A percentile compares a stretch with the other conserved stretches of the same genome.
Conservation (phyloP, 2,113 vertebrate genomes). For the Vimba vimba region DNA sequence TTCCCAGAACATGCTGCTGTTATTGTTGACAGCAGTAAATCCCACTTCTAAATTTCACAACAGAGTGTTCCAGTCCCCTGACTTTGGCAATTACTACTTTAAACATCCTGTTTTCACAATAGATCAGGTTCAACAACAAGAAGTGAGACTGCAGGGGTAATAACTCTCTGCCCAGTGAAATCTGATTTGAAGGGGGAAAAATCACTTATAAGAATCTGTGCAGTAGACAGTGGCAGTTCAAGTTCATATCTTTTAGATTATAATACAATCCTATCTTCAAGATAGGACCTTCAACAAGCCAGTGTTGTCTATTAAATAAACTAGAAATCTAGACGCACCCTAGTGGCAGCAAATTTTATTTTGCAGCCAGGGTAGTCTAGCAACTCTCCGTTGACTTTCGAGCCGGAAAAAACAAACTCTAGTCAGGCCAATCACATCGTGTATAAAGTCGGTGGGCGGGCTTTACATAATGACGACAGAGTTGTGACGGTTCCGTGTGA, state of each 20-base stretch:
- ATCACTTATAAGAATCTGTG: background rate
- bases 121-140: constrained; percentile 23
- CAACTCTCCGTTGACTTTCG: too few species aligned
- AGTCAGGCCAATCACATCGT: too few species aligned
- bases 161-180: constrained; percentile 1
- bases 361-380: too few species aligned
- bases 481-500: too few species aligned
- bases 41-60: constrained; percentile 31
- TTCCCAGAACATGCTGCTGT: constrained; percentile 26
- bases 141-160: background rate
- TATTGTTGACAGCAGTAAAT: constrained; percentile 32
- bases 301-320: background rate
- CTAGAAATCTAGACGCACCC: too few species aligned
- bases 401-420: too few species aligned
- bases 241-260: constrained; percentile 9
- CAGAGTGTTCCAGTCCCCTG: constrained; percentile 41
- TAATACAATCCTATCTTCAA: background rate
- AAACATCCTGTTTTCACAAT: constrained; percentile 26
- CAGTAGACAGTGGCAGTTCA: background rate
- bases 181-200: background rate
- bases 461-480: too few species aligned
- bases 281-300: too few species aligned
- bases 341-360: too few species aligned
- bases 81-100: constrained; percentile 41
- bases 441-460: too few species aligned